A percentile compares a stretch with the other conserved stretches of the same genome.
These are phyloP conservation scores for Mythimna albipuncta DNA, from an alignment of 2,888 invertebrate species.

Conservation along the genomic window DNA sequence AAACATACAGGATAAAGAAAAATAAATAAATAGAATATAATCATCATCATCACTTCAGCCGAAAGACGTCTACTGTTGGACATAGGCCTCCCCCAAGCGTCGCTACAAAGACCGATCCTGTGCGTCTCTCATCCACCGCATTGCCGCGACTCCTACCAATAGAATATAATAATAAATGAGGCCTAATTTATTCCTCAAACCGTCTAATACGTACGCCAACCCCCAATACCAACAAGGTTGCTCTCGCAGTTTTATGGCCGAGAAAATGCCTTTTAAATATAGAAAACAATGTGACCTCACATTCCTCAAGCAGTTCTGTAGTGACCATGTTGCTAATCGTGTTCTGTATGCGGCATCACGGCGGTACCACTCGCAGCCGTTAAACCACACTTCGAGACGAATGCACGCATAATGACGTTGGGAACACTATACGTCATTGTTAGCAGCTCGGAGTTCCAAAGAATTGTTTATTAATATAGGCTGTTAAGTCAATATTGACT, in stretches of 20 bases:
- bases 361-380: conserved; percentile 69
- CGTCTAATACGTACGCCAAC: conserved; percentile 39
- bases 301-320: conserved; percentile 77
- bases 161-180: too few species aligned
- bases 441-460: conserved; percentile 41
- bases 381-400: conserved; percentile 71
- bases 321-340: conserved; percentile 83
- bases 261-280: conserved; percentile 72
- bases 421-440: conserved; percentile 50
- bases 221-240: conserved; percentile 65
- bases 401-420: conserved; percentile 56
- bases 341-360: conserved; percentile 85
- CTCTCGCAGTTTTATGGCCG: conserved; percentile 65
- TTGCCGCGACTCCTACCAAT: too few species aligned
- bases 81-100: too few species aligned
- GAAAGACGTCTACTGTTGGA: too few species aligned
- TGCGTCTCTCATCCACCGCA: too few species aligned
- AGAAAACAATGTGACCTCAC: conserved; percentile 78
- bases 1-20: too few species aligned
- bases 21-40: too few species aligned
- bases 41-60: too few species aligned
- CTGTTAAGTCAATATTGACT: conserved; percentile 44
- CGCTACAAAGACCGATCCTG: too few species aligned
- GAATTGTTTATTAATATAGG: conserved; percentile 44
- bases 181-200: conserved; percentile 32